Evolutionary conservation across 2,797 vertebrate species (phyloP), one percentile per base, ranked within the genome.

Genomic region (Molossus alvarezi): DNA sequence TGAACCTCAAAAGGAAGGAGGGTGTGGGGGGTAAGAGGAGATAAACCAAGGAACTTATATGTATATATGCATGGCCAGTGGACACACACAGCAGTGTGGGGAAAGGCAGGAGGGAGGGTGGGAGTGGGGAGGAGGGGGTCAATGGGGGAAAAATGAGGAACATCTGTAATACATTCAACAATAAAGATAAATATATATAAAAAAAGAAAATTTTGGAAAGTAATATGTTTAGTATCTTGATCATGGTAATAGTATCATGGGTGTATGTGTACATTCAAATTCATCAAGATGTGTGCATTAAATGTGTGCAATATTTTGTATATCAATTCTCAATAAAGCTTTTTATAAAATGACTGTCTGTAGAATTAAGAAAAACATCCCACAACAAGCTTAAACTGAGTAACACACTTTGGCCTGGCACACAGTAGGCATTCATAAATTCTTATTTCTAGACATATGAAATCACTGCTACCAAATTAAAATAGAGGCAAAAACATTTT

Each of bases 401-500:
- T 73, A 91, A 91, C 23, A 91, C 12, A 84, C 20, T 76, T 57
- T 86, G 53, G 51, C 53, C 88, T 90, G n/a, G 15, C 45, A 95
- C 57, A 77, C 9, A 75, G 21, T 20, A 86, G 75, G 57, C 67
- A 83, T 21, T 64, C 80, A 57, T 37, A 73, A 95, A 89, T 57
- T 94, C 51, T 45, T 86, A 11, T 86, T 91, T 95, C 53, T 89
- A 87, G 48, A 93, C 51, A 51, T 60, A 82, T 79, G 29, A 71
- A 27, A 89, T 48, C 72, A 84, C 13, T 65, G 75, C 58, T 80
- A 67, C 72, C 29, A 75, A 60, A 96, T 85, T 90, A 93, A 77
- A 89, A 72, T 10, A 92, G 17, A 82, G 4, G 15, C 33, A 91
- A 94, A 92, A 93, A 81, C 9, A 81, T 57, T 84, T 94, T 73